Base-by-base conservation (phyloP, 2,113 vertebrate species). In the Python bivittatus region DNA sequence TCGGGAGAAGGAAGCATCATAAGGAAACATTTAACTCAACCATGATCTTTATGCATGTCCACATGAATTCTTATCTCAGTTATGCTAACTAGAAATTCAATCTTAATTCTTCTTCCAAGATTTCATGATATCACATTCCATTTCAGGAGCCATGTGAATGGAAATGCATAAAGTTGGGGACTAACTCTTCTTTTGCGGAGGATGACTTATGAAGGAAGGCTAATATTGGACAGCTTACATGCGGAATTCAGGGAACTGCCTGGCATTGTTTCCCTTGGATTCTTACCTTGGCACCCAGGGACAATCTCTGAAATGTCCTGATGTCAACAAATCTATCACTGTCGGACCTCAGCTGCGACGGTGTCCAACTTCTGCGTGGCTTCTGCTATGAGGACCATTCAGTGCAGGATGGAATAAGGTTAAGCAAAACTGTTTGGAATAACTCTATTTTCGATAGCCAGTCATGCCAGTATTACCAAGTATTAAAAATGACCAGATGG, bases 401-500 rank as follows among this genome's bases (percentile, higher is more conserved):
- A 90, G 83, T 56, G 56, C 11, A 91, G 27, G 11, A 29, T 42
- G 53, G 10, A 29, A 44, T 29, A 52, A 6, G 17, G 20, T 79
- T 7, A 79, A 79, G 72, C 17, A 22, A 48, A 64, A 72, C 53
- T 72, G 61, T 72, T 64, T 52, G 48, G 22, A 90, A 83, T 6
- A 83, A 44, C 12, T 84, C 33, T 57, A 11, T 57, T 57, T 58
- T 84, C 15, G 20, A 44, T 44, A 84, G 72, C 89, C 53, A 83
- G 72, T 4, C 89, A 44, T 83, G 27, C 84, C 84, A 86, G 23
- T 91, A 86, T 61, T 91, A 48, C 22, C 27, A 54, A 87, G 33
- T 57, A 56, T 56, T 88, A 64, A 88, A 92, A 92, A 92, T 92
- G 91, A 72, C 61, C 91, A 92, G 85, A 92, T 92, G 91, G 91